Evolutionary conservation across 2,888 invertebrate genomes (phyloP), one percentile per base, ranked within the genome.

Genomic region (Cosmorhoe ocellata): DNA sequence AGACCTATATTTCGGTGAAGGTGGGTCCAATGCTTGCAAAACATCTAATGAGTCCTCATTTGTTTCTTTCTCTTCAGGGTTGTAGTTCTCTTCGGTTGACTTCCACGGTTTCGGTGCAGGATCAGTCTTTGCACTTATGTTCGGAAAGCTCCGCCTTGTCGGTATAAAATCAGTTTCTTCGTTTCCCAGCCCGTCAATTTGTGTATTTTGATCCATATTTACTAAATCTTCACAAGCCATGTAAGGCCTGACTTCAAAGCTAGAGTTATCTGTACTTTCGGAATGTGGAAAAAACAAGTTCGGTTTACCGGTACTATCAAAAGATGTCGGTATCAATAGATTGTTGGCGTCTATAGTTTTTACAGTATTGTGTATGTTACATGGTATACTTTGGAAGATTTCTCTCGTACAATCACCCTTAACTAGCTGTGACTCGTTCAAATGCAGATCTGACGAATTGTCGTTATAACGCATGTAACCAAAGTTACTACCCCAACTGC

Each of bases 151-250:
- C 62, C 93, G 93, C 22, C 94, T 87, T 26, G 91, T 91, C 56
- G 84, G 59, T 67, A 86, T 58, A 59, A 80, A 86, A 65, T 85
- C 86, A n/a, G 66, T 71, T 45, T 76, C 77, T 30, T 74, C 74
- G 58, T 65, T 79, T 12, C 82, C 79, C 39, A 85, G 66, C 49
- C 78, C 81, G 59, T 84, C 81, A 32, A 93, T 89, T 72, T 89
- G 90, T 7, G 88, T 88, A 73, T 92, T 91, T 66, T 92, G 93
- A 69, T 93, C 92, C 68, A 94, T 90, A 75, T 93, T 92, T 8
- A 92, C 90, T 57, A 95, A 81, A 85, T 95, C 92, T 76, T 94
- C 94, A 71, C 93, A 94, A 7, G 93, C 93, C 80, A 92, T 91
- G 60, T 92, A 92, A 11, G 91, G 74, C 22, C 91, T 83, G 13